Conservation (phyloP, 30 jellyfish, hydroid and myxozoan genomes). For the Aurelia aurita region DNA sequence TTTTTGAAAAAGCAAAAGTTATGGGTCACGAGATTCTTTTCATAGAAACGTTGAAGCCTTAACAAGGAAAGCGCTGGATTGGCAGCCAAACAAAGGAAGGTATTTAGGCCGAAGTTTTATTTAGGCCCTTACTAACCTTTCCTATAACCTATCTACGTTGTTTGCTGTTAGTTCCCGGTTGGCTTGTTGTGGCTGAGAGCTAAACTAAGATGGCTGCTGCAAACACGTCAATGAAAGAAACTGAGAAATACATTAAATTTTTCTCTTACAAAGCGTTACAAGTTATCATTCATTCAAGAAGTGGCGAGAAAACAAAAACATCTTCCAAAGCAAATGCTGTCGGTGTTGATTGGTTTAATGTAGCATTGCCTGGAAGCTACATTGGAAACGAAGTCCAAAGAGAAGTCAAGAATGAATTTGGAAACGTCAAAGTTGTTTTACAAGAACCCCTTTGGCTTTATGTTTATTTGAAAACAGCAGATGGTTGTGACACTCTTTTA, state of each 20-base stretch:
- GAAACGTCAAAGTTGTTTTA: constrained; percentile 65
- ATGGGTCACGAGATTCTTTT: too few relatives aligned
- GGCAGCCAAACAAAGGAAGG: too few relatives aligned
- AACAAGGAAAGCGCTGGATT: too few relatives aligned
- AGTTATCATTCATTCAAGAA: constrained; percentile 81
- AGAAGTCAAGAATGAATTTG: constrained; percentile 74
- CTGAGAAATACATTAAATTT: constrained; percentile 87
- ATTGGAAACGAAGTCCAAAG: constrained; percentile 64
- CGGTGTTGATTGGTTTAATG: constrained; percentile 97
- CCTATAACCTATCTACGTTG: too few relatives aligned
- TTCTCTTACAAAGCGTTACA: constrained; percentile 84
- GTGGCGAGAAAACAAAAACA: constrained; percentile 79
- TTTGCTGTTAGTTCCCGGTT: too few relatives aligned
- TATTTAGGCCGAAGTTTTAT: too few relatives aligned
- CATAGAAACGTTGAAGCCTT: too few relatives aligned
- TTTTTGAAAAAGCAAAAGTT: too few relatives aligned
- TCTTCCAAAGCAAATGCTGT: constrained; percentile 84
- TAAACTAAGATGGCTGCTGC: not conserved
- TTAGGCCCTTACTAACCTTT: too few relatives aligned
- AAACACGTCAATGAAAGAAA: constrained; percentile 45
- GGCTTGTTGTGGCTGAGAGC: too few relatives aligned
- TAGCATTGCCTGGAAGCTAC: constrained; percentile 74
- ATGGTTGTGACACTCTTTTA: constrained; percentile 79
- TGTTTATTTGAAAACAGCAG: constrained; percentile 81
- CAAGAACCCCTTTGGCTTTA: constrained; percentile 75